Conservation (phyloP, 2,888 invertebrate species). For the Athalia rosae region DNA sequence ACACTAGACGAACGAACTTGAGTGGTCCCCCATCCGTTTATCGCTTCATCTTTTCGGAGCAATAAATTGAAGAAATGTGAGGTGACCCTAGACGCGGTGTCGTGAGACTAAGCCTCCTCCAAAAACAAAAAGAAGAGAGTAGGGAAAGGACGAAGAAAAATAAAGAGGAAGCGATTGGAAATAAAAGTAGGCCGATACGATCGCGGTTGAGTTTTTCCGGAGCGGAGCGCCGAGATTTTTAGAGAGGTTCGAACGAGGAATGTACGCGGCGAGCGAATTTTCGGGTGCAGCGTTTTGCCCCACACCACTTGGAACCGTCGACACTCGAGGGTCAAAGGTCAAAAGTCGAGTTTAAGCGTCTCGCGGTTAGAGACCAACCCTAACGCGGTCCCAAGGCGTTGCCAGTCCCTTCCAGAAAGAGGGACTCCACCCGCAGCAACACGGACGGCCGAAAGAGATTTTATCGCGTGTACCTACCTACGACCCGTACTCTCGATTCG, state of each 20-base stretch:
- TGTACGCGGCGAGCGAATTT: not conserved
- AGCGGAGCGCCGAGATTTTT: conserved; percentile 2
- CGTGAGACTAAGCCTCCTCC: not conserved
- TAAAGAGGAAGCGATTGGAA: conserved; percentile 3
- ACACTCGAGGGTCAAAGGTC: conserved; percentile 28
- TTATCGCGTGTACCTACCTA: not conserved
- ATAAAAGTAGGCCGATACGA: conserved; percentile 5
- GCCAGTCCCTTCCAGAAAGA: not conserved
- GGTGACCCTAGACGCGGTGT: not conserved
- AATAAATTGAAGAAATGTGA: conserved; percentile 38
- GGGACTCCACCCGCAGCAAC: not conserved
- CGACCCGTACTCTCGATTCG: not conserved
- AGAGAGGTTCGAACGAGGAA: not conserved
- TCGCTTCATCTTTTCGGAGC: conserved; percentile 30
- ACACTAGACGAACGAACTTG: conserved; percentile 7
- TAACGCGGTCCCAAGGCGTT: conserved; percentile 7
- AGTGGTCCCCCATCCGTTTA: conserved; percentile 24
- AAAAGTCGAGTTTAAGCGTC: conserved; percentile 36
- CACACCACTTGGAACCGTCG: not conserved
- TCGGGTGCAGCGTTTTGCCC: conserved; percentile 1
- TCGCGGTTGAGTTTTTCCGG: not conserved
- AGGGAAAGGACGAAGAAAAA: not conserved
- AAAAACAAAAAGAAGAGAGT: not conserved
- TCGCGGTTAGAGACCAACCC: conserved; percentile 20
- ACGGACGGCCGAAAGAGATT: not conserved